phyloP scores from a whole-genome alignment of 2,797 vertebrate genomes.

The Characodon lateralis region DNA sequence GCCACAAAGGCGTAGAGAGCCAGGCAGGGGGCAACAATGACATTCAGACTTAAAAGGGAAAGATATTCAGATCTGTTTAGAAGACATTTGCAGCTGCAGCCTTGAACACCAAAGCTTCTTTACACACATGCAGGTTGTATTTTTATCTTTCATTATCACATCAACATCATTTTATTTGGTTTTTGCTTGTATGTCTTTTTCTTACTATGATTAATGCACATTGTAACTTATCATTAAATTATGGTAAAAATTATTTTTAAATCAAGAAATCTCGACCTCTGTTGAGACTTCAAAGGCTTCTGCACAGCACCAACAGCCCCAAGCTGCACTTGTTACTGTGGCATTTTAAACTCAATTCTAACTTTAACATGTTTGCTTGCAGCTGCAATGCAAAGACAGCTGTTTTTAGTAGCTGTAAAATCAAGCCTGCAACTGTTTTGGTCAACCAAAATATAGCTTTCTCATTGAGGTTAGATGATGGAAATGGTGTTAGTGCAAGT shows the following conservation, averaged over 20 bases:
- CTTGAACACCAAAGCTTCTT: neutral
- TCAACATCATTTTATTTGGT: neutral
- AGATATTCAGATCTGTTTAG: neutral
- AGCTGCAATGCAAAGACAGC: neutral
- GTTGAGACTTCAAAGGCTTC: neutral
- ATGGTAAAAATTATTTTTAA: neutral
- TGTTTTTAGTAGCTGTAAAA: conserved; percentile 1
- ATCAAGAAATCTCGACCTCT: neutral
- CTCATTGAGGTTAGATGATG: neutral
- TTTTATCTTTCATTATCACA: neutral
- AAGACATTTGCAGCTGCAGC: neutral
- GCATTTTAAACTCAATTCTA: neutral
- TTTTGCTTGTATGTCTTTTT: neutral
- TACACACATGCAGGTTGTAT: neutral
- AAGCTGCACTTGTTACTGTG: neutral
- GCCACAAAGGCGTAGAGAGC: neutral
- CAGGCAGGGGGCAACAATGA: neutral
- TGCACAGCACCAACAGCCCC: neutral
- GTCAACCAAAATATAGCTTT: neutral
- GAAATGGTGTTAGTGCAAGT: neutral
- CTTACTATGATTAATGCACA: neutral
- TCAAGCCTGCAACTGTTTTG: neutral
- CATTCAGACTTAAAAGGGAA: neutral
- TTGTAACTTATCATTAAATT: neutral
- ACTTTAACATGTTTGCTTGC: conserved; percentile 1